Evolutionary conservation across 53 echinoderm and acorn worm genomes (phyloP).

Genomic region (Stichopus horrens): DNA sequence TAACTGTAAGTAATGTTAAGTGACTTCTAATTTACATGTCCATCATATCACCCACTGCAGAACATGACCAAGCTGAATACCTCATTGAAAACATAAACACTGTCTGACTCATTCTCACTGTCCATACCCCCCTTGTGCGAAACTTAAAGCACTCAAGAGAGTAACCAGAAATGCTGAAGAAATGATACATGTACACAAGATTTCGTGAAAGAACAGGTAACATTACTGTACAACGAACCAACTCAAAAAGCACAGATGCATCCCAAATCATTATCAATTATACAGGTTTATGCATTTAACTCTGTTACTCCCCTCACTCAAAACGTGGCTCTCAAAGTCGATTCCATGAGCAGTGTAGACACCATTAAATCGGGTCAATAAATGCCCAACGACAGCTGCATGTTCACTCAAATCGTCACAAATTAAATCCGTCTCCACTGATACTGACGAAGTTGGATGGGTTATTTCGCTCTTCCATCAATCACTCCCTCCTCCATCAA

Average conservation of each 20-base stretch:
- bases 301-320: not conserved
- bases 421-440: not conserved
- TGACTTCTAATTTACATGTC: too few relatives aligned
- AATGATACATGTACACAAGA: too few relatives aligned
- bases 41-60: too few relatives aligned
- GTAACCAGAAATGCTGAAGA: too few relatives aligned
- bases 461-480: not conserved
- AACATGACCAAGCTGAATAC: too few relatives aligned
- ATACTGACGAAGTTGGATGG: constrained; percentile 1
- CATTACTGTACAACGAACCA: not conserved
- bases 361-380: not conserved
- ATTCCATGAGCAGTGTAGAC: not conserved
- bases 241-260: not conserved
- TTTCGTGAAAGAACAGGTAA: too few relatives aligned
- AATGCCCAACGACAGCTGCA: constrained; percentile 1
- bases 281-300: not conserved
- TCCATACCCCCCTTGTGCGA: too few relatives aligned
- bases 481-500: not conserved
- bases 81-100: too few relatives aligned
- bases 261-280: not conserved
- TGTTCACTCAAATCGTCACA: not conserved
- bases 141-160: too few relatives aligned
- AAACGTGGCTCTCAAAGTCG: not conserved
- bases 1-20: too few relatives aligned
- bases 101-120: too few relatives aligned